Evolutionary conservation across 1,140 invertebrate genomes (phyloP).

Genomic region (Daktulosphaira vitifoliae): DNA sequence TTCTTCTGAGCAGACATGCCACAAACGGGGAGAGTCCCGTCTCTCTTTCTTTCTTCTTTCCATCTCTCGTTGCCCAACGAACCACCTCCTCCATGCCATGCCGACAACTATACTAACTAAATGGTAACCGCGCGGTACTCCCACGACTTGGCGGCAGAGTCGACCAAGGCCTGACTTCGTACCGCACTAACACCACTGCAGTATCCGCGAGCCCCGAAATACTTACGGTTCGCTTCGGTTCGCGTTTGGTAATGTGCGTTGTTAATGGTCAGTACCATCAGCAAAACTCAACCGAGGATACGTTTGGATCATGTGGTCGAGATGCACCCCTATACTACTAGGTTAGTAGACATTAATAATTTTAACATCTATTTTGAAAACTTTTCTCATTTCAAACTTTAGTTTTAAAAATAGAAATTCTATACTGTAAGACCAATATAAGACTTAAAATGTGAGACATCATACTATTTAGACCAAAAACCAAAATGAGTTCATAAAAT

Average conservation of each 20-base stretch:
- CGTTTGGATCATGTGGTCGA: constrained; percentile 28
- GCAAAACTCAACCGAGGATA: constrained; percentile 2
- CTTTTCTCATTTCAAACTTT: no score
- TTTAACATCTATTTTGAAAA: no score
- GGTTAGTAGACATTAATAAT: constrained; percentile 11
- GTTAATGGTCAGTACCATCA: constrained; percentile 19
- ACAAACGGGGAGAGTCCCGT: not conserved
- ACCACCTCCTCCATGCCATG: not conserved
- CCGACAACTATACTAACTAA: not conserved
- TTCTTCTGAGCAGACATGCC: constrained; percentile 6
- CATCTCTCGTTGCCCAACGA: not conserved
- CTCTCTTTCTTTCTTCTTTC: constrained; percentile 9
- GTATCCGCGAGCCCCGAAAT: constrained; percentile 31
- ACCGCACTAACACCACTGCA: constrained; percentile 9
- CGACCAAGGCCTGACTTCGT: not conserved
- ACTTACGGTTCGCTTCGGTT: constrained; percentile 30
- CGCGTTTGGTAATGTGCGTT: constrained; percentile 27
- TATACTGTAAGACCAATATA: no score
- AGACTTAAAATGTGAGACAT: no score
- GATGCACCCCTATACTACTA: not conserved
- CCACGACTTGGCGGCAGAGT: constrained; percentile 4
- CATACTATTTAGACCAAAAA: no score
- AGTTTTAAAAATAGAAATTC: no score
- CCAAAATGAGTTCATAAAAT: no score
- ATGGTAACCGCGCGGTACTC: not conserved